Conservation (phyloP, 2,797 vertebrate genomes). For the Falco concolor region DNA sequence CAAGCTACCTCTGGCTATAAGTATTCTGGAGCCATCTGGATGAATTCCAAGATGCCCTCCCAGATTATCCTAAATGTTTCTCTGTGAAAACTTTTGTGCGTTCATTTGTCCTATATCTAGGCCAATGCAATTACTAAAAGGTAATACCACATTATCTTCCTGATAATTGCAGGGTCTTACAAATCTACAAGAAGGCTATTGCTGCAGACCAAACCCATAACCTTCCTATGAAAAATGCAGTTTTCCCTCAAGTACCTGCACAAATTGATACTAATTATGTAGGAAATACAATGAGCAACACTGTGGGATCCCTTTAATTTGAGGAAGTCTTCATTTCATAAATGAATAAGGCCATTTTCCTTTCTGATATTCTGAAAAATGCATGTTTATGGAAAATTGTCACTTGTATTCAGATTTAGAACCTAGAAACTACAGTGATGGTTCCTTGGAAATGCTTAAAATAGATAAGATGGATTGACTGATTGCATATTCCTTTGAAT, state of each 20-base stretch:
- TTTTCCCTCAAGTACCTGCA: background rate
- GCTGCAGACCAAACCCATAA: background rate
- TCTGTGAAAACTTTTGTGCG: background rate
- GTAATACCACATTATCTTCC: background rate
- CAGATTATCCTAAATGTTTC: background rate
- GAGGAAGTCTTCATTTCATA: background rate
- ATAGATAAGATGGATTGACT: conserved; percentile 47
- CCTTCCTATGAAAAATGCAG: background rate
- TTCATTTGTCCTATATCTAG: background rate
- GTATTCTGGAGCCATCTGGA: background rate
- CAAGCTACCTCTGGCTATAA: background rate
- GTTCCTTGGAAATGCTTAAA: conserved; percentile 36
- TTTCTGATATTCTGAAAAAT: conserved; percentile 8
- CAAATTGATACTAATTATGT: background rate
- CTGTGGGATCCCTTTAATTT: background rate
- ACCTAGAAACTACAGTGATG: background rate
- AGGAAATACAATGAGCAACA: background rate
- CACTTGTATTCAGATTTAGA: conserved; percentile 8
- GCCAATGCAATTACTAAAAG: background rate
- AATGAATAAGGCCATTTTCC: background rate
- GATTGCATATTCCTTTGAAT: conserved; percentile 60
- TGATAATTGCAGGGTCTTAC: background rate
- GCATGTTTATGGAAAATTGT: conserved; percentile 31
- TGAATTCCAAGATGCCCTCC: background rate
- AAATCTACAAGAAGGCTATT: background rate